These are phyloP conservation scores for Trachelus stipa DNA, from an alignment of 2,888 invertebrate species.

Conservation along the genomic window DNA sequence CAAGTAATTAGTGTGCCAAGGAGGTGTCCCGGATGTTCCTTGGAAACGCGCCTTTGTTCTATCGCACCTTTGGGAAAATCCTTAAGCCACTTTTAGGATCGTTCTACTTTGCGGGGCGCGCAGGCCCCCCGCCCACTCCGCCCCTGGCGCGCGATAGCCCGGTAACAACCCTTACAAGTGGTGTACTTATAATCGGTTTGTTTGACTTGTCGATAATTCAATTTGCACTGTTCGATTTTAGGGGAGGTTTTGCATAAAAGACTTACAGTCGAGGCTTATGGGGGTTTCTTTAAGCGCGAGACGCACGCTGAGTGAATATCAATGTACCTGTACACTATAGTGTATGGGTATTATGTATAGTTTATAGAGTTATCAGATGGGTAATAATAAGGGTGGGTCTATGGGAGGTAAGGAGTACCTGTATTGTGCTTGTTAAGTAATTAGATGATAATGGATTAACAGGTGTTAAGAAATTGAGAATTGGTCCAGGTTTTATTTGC, in stretches of 20 bases:
- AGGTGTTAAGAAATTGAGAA: too few species aligned
- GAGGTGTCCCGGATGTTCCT: background rate
- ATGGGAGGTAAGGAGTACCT: background rate
- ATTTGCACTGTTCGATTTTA: background rate
- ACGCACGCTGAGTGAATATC: background rate
- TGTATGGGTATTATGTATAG: background rate
- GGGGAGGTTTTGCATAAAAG: background rate
- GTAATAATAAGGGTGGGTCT: background rate
- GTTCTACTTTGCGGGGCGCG: background rate
- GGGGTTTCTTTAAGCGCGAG: background rate
- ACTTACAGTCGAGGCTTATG: background rate
- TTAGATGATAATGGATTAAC: background rate
- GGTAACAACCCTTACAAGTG: background rate
- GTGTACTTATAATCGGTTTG: slow-evolving; percentile 3
- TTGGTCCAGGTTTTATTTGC: too few species aligned
- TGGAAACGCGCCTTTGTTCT: background rate
- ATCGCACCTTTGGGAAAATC: slow-evolving; percentile 5
- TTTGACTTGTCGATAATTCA: background rate
- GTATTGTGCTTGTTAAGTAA: background rate
- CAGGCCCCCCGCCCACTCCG: too few species aligned
- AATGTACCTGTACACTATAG: background rate
- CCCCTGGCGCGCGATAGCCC: background rate
- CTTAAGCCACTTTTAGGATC: background rate
- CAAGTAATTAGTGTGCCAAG: slow-evolving; percentile 19
- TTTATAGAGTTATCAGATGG: background rate